Base-by-base conservation (phyloP, 2,113 vertebrate species). In the Bufo gargarizans region DNA sequence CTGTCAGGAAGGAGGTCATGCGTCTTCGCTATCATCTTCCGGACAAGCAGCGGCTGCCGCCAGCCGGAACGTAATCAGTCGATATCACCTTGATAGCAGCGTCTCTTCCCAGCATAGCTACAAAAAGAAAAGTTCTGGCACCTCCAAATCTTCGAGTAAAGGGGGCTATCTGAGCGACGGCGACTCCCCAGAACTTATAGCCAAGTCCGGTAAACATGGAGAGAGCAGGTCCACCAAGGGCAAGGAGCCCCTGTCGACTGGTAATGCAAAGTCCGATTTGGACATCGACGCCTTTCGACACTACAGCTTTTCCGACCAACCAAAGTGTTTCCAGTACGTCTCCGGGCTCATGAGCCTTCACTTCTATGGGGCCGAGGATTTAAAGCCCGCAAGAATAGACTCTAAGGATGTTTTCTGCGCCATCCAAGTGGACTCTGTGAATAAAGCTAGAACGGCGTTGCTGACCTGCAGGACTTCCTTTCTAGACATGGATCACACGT, bases 401-500 rank as follows among this genome's bases (percentile, higher is more conserved):
- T 98, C 98, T 0, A 96, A 98, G 86, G 96, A 99, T 47, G 96
- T 99, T 84, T 99, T 99, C 90, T 99, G 98, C 91, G 98, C 98
- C 91, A 99, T 99, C 93, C 98, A 99, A 90, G 97, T 99, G 84
- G 98, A 99, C 92, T 97, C 97, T 0, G 96, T 99, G 49, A 99
- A 99, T 89, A 99, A 99, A 93, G 98, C 98, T 12, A 96, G 98
- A 58, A 99, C 98, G 2, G 98, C 98, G 10, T 94, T 99, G 85
- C 97, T 99, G 58, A 98, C 98, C 0, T 99, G 98, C 82, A 95
- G 96, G 89, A 97, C 97, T 0, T 90, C 97, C 0, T 99, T 99
- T 92, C 92, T 99, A 61, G 98, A 97, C 89, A 99, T 99, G 98
- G 98, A 99, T 92, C 98, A 99, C 93, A 99, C 98, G 0, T 99